A percentile compares a stretch with the other conserved stretches of the same genome.
These are phyloP conservation scores for Porites evermanni DNA, from an alignment of 92 coral and sea anemone species.

Conservation along the genomic window DNA sequence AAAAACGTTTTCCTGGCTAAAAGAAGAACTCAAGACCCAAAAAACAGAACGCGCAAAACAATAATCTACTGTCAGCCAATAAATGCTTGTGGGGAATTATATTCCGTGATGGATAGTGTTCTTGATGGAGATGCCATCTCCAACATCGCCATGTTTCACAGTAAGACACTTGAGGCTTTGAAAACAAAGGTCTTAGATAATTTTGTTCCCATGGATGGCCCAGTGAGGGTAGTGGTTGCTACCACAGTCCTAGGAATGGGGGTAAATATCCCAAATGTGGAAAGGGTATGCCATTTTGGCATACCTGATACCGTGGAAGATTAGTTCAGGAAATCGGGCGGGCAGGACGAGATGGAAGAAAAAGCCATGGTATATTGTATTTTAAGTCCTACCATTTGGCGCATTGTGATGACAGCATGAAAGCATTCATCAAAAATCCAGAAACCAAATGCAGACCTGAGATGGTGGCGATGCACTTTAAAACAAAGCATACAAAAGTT, in stretches of 20 bases:
- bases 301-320: constrained; percentile 56
- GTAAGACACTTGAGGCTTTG: constrained; percentile 29
- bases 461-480: background rate
- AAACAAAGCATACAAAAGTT: constrained; percentile 3
- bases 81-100: constrained; percentile 23
- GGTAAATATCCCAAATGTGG: constrained; percentile 52
- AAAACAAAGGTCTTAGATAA: constrained; percentile 17
- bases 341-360: constrained; percentile 68
- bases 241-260: constrained; percentile 12
- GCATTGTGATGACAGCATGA: constrained; percentile 61
- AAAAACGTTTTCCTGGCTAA: constrained; percentile 50
- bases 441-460: constrained; percentile 53
- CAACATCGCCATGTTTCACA: constrained; percentile 34
- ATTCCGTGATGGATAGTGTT: constrained; percentile 23
- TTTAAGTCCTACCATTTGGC: constrained; percentile 62
- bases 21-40: constrained; percentile 36
- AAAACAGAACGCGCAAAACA: constrained; percentile 30
- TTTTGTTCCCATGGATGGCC: constrained; percentile 30
- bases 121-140: constrained; percentile 57
- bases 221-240: constrained; percentile 32
- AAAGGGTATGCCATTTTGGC: constrained; percentile 53
- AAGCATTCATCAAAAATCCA: constrained; percentile 45
- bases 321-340: constrained; percentile 67
- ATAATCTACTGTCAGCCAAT: constrained; percentile 36
- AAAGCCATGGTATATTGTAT: constrained; percentile 38